Evolutionary conservation across 2,113 vertebrate species (phyloP), one percentile per base, ranked within the genome.

Genomic region (Emberiza fucata): DNA sequence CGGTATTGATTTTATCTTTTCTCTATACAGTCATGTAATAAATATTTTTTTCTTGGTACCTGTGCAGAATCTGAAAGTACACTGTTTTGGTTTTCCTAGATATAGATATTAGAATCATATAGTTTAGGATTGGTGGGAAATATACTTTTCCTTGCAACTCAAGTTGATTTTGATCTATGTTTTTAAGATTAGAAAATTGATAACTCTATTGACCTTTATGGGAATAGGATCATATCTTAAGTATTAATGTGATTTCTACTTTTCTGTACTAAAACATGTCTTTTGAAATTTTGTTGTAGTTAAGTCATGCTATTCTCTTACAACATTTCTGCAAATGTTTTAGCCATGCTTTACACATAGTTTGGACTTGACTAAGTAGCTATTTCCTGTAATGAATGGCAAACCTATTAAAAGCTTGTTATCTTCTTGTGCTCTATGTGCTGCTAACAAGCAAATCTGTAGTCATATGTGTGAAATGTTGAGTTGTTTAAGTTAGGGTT

Each of bases 321-420:
- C 7, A 77, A 77, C 5, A n/a, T 35, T 64, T 66, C 72, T 94
- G 70, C 35, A 71, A 68, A 70, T 56, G 11, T 31, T 88, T 84
- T 78, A 60, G 29, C 37, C 33, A 28, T 45, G 29, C 3, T 78
- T 92, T 78, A 68, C 33, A 44, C 75, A 51, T 21, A 75, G 56
- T 75, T 88, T 59, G 64, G 60, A 48, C 15, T 81, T 78, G 51
- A 78, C 47, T 86, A 86, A 91, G 81, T 60, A 89, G 48, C 20
- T 89, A 44, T 84, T 95, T 94, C 81, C 81, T 94, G 64, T 60
- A 86, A 71, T 53, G 60, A 88, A 89, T 76, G 40, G 79, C 77
- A 89, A 84, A 72, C 40, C 65, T 89, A 56, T 86, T 75, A 86
- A 91, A 93, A 94, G 44, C 44, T 68, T 75, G 15, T 53, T 54